Evolutionary conservation across 2,797 vertebrate genomes (phyloP), one percentile per base, ranked within the genome.

Genomic region (Sebastes elongatus): DNA sequence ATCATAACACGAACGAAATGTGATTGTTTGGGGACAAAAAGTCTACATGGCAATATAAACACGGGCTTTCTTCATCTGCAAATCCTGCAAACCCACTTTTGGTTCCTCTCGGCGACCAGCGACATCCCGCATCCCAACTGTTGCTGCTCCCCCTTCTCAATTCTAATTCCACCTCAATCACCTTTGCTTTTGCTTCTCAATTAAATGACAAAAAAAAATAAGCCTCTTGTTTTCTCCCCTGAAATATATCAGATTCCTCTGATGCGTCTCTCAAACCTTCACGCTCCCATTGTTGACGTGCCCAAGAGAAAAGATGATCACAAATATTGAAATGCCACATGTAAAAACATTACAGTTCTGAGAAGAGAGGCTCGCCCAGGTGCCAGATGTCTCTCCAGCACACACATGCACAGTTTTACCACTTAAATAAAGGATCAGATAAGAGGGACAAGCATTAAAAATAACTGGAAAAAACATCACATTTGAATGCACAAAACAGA

Each of bases 11-110:
- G 28, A 76, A 73, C 72, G 20, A 83, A 91, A 83, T 84, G 55
- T 87, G 91, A 93, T 92, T 92, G 91, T 92, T 90, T 67, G 74
- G 91, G 87, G 91, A 92, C 84, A 76, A 75, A 75, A 84, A 72
- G 74, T 90, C 83, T 86, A 82, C 74, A 16, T 38, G 55, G 89
- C 69, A 86, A 85, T 86, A 88, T 88, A 88, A 86, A 89, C 71
- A 83, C 46, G 49, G 52, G 46, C 49, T 75, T 65, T 65, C 63
- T 85, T 82, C 66, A 59, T 91, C 88, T 90, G 76, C 69, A 86
- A 83, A 85, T 46, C 55, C 88, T 90, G 77, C 64, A 84, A 83
- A 84, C 30, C 30, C 82, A 65, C 78, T 68, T 73, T 82, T 74
- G 81, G 66, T 84, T 86, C 42, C 61, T 61, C 16, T 8, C 7